Base-by-base conservation (phyloP, 2,797 vertebrate genomes). In the Hemitrygon akajei region DNA sequence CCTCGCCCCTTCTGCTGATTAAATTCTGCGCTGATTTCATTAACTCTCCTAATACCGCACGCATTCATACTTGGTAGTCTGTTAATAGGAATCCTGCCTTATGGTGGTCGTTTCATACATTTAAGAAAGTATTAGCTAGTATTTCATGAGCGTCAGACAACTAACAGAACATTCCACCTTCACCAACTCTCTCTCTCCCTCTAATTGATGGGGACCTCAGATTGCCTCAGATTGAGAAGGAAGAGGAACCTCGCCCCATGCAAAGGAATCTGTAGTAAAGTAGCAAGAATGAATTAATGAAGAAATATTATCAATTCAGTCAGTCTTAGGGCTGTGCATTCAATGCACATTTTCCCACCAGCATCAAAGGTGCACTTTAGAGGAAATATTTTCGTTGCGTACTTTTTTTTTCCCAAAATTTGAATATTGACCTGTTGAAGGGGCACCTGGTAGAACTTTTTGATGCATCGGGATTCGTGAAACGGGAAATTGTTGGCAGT, bases 1-100 rank as follows among this genome's bases (percentile, higher is more conserved):
- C 71, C 91, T 93, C 91, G 71, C 91, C 91, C 71, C 71, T 56
- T 56, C 91, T 75, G 91, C 91, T 56, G 10, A 40, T 69, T 16
- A 14, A 27, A 47, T 93, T 56, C 91, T 76, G 22, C 47, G 40
- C 91, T 56, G 40, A 75, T 76, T 76, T 27, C 27, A 22, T 66
- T 27, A 93, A n/a, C 71, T 75, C 40, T 25, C 6, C 40, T 69
- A 93, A 75, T 22, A 47, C 40, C 47, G 71, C 91, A 58, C 37
- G 75, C 60, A 22, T 5, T 2, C 16, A 14, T 47, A 0, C 91
- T 73, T 73, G n/a, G 37, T 27, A 73, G 66, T 47, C 89, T 22
- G 69, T 16, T 47, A 93, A 56, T 40, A 0, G 66, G 22, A 27
- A 7, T 2, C 11, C 14, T 56, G 7, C 25, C 22, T 16, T 40